Percentiles rank a stretch among this genome's conserved stretches.
Conservation (phyloP, 2,113 vertebrate genomes). For the Mustela lutreola region DNA sequence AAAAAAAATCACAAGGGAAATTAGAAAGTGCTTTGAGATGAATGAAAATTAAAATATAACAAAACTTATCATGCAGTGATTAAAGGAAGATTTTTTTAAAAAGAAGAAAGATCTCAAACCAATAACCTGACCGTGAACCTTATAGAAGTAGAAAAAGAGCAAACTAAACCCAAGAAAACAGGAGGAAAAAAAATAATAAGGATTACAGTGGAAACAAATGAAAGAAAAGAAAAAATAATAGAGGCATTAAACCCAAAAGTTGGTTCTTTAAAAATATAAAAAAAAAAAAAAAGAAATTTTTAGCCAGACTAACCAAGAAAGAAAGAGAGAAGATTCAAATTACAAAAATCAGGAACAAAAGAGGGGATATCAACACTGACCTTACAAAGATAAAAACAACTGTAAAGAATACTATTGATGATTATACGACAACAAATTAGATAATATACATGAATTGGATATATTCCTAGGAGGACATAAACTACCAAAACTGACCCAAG, state of each 20-base stretch:
- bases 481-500: not conserved
- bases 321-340: not conserved
- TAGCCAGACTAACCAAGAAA: not conserved
- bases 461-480: not conserved
- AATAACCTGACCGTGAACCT: not conserved
- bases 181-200: not conserved
- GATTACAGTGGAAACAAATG: not conserved
- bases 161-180: not conserved
- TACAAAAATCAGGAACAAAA: not conserved
- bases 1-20: not conserved
- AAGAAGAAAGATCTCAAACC: not conserved
- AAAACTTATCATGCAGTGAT: not conserved
- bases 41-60: not conserved
- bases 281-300: not conserved
- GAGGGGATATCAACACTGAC: not conserved
- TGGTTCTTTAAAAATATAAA: slow-evolving; percentile 2
- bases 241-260: not conserved
- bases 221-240: not conserved
- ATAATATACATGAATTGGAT: not conserved
- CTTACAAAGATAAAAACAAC: not conserved
- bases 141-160: not conserved
- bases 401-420: not conserved
- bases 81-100: not conserved
- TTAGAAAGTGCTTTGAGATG: not conserved
- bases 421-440: not conserved